phyloP scores from a whole-genome alignment of 1,140 invertebrate species.

The Papilio helenus region DNA sequence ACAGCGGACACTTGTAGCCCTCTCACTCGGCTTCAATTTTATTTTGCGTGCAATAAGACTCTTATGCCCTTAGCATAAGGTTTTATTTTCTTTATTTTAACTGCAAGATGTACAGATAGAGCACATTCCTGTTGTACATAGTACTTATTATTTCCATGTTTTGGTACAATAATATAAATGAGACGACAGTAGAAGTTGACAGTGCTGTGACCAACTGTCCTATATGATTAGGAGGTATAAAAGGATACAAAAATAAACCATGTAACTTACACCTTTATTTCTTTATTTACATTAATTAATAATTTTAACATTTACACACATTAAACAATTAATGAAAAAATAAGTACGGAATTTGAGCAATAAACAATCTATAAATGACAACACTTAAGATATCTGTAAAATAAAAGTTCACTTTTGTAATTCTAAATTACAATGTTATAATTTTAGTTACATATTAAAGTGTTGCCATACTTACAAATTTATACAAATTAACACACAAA shows the following conservation, averaged over 20 bases:
- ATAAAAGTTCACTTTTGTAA: not conserved
- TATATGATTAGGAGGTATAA: not conserved
- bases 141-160: too few relatives aligned
- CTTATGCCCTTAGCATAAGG: too few relatives aligned
- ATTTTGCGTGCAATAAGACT: too few relatives aligned
- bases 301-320: constrained; percentile 61
- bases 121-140: too few relatives aligned
- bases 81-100: too few relatives aligned
- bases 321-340: constrained; percentile 51
- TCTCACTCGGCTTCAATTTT: too few relatives aligned
- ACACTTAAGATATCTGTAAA: constrained; percentile 43
- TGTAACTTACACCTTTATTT: constrained; percentile 77
- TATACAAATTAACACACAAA: constrained; percentile 16
- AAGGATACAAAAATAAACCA: constrained; percentile 47
- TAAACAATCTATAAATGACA: constrained; percentile 49
- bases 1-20: too few relatives aligned
- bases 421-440: not conserved
- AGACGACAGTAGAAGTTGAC: too few relatives aligned
- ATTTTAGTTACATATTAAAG: constrained; percentile 13
- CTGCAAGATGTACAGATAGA: too few relatives aligned
- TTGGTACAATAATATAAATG: too few relatives aligned
- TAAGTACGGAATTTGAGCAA: constrained; percentile 66
- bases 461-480: constrained; percentile 31
- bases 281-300: constrained; percentile 69
- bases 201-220: too few relatives aligned